Percentiles rank a stretch among this genome's conserved stretches.
Conservation (phyloP, 2,888 invertebrate species). For the Drosophila atroscutellata region DNA sequence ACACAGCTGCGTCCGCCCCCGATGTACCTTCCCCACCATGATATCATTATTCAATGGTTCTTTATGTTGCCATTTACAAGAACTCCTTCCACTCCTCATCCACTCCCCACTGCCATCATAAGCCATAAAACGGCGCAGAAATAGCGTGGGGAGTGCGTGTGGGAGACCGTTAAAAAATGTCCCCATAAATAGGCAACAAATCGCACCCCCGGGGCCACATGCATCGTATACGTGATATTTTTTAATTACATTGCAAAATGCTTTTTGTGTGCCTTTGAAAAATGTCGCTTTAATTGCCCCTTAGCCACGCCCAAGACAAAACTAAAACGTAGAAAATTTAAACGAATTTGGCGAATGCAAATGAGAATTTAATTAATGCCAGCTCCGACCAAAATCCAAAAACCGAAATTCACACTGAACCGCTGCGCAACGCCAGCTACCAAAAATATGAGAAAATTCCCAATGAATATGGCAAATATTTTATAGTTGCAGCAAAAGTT, state of each 20-base stretch:
- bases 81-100: neutral
- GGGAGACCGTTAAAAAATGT: conserved; percentile 42
- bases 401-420: conserved; percentile 17
- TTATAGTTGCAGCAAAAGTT: conserved; percentile 63
- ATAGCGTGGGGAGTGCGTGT: conserved; percentile 39
- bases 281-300: conserved; percentile 68
- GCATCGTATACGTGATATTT: conserved; percentile 76
- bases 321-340: conserved; percentile 31
- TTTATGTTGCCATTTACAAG: conserved; percentile 8
- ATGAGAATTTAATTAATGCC: conserved; percentile 70
- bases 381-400: conserved; percentile 14
- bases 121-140: conserved; percentile 47
- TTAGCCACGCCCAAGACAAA: conserved; percentile 15
- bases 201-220: conserved; percentile 70
- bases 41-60: conserved; percentile 42
- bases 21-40: neutral
- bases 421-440: conserved; percentile 8
- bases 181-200: conserved; percentile 69
- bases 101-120: conserved; percentile 19
- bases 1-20: conserved; percentile 33
- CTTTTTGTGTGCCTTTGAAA: conserved; percentile 50
- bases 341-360: conserved; percentile 31
- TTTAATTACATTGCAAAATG: conserved; percentile 70
- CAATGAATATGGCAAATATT: conserved; percentile 66
- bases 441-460: conserved; percentile 35